These are phyloP conservation scores for Theonella swinhoei DNA, from an alignment of 37 sponge, comb jelly and placozoan species.

Conservation along the genomic window DNA sequence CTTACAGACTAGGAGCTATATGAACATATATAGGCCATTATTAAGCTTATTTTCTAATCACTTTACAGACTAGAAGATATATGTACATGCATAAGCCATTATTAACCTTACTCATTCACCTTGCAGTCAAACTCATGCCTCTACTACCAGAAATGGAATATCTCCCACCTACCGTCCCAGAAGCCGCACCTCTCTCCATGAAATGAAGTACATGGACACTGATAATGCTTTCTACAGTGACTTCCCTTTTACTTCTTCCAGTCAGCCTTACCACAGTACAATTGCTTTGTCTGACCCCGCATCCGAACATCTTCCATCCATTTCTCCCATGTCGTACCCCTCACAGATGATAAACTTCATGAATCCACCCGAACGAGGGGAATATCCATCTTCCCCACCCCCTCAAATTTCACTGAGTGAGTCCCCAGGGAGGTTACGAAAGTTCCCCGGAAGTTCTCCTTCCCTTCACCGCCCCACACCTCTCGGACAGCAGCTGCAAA, in stretches of 20 bases:
- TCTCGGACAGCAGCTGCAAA: constrained; percentile 23
- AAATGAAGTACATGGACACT: neutral
- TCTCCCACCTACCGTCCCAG: neutral
- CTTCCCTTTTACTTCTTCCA: neutral
- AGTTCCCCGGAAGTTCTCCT: constrained; percentile 2
- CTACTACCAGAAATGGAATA: neutral
- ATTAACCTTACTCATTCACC: no score
- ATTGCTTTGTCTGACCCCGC: neutral
- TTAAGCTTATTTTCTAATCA: no score
- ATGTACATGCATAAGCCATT: no score
- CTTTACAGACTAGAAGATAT: no score
- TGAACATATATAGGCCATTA: no score
- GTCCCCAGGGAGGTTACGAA: neutral
- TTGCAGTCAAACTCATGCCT: no score
- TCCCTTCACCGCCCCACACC: constrained; percentile 36
- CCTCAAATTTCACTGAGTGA: neutral
- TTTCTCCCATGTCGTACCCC: constrained; percentile 37
- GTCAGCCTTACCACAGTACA: neutral
- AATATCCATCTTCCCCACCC: constrained; percentile 3
- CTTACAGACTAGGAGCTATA: no score
- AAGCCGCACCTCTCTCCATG: neutral
- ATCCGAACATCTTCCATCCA: constrained; percentile 10
- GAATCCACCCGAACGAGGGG: neutral
- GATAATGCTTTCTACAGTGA: neutral
- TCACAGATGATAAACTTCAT: constrained; percentile 13